These are phyloP conservation scores for Acrocyrtus sp. DNA, from an alignment of 2,888 invertebrate genomes.

Conservation along the genomic window DNA sequence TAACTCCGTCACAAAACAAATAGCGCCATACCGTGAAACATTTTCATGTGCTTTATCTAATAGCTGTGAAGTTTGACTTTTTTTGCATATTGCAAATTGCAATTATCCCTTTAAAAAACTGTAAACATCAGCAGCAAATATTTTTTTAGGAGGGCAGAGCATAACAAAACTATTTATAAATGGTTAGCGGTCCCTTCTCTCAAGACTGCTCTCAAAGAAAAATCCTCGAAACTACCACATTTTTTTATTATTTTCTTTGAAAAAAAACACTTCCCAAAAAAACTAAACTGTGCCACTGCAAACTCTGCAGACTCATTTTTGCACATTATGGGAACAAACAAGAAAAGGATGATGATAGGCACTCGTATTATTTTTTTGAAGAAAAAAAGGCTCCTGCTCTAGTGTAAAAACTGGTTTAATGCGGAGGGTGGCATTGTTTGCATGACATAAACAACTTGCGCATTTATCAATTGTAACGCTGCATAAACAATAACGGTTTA, in stretches of 20 bases:
- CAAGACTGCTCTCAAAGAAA: slow-evolving; percentile 2
- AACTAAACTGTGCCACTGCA: no score
- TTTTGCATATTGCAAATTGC: no score
- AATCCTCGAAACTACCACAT: not conserved
- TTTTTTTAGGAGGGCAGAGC: slow-evolving; percentile 52
- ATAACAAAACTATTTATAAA: slow-evolving; percentile 49
- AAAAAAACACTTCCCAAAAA: slow-evolving; percentile 23
- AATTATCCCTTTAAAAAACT: no score
- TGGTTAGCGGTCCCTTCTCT: slow-evolving; percentile 50
- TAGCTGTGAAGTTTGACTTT: no score
- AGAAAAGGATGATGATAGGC: no score
- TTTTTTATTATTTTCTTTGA: not conserved
- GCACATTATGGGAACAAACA: not conserved
- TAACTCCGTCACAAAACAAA: no score
- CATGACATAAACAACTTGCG: slow-evolving; percentile 23
- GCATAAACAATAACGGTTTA: not conserved
- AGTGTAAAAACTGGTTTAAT: not conserved
- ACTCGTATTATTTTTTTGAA: no score
- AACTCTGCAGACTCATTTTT: no score
- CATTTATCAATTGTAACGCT: not conserved
- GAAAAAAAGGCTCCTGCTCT: no score
- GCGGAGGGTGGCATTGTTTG: slow-evolving; percentile 4
- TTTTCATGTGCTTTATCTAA: no score
- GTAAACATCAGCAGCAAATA: no score
- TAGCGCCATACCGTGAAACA: no score